Percentiles rank a stretch among this genome's conserved stretches.
phyloP scores from a whole-genome alignment of 2,888 invertebrate species.

The Campoplex capitator region DNA sequence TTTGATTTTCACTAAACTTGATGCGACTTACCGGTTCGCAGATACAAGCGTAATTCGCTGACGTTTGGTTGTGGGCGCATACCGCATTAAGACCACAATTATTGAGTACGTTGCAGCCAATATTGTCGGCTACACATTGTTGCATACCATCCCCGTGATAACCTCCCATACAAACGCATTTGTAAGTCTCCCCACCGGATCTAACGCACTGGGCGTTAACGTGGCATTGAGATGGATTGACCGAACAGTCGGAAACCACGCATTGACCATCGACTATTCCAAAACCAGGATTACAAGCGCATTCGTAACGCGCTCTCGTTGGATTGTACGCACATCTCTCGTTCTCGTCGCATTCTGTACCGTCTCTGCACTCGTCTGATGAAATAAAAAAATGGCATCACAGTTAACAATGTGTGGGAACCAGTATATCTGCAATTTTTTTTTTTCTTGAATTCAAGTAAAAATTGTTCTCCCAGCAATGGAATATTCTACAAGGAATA shows the following conservation, averaged over 20 bases:
- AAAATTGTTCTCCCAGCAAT: not conserved
- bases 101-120: constrained; percentile 90
- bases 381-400: constrained; percentile 1
- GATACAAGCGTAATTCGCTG: constrained; percentile 79
- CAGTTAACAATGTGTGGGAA: not conserved
- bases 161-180: constrained; percentile 89
- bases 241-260: constrained; percentile 79
- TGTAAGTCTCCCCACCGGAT: constrained; percentile 84
- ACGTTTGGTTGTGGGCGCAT: constrained; percentile 86
- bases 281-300: constrained; percentile 92
- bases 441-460: not conserved
- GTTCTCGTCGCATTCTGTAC: constrained; percentile 89
- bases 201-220: constrained; percentile 85
- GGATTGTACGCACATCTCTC: constrained; percentile 90
- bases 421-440: not conserved
- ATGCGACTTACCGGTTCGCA: constrained; percentile 78
- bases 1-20: too few species aligned
- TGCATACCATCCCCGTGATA: constrained; percentile 81
- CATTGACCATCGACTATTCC: constrained; percentile 83
- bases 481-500: not conserved
- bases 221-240: constrained; percentile 85
- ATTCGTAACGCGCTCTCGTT: constrained; percentile 88
- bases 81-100: constrained; percentile 93
- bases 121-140: constrained; percentile 81
- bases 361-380: constrained; percentile 87